Evolutionary conservation across 2,888 invertebrate genomes (phyloP), one percentile per base, ranked within the genome.

Genomic region (Harpalus rufipes): DNA sequence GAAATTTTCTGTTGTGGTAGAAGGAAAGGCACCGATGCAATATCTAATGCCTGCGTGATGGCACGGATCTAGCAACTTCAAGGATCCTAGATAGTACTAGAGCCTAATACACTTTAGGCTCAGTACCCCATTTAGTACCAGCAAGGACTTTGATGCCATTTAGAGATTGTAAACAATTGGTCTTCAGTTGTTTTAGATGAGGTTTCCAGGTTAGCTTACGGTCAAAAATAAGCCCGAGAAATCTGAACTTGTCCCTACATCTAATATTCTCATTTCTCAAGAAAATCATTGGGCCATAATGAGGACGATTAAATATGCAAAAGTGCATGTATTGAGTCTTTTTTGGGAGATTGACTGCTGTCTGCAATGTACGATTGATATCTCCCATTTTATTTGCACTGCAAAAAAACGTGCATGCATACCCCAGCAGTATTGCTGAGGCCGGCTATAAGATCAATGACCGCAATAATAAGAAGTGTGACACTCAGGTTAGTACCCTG

Each of bases 141-240:
- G 44, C 41, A 10, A 39, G 41, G 41, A 16, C 74, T 12, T 41
- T 5, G 14, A 65, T 18, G 7, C 16, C 4, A 12, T 10, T 7
- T 4, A 4, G 6, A 18, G 7, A 10, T 18, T 7, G 6, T 10
- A 16, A 12, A 12, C 65, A 65, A 6, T 65, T 65, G 12, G 21
- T n/a, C 86, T 85, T 87, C 10, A 86, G 12, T n/a, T 72, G 25
- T 39, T 51, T 82, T 7, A 87, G 85, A 51, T 87, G 87, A 0
- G 85, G 41, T 39, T 25, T 85, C 87, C 87, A 87, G 4, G 85
- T 86, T 0, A 87, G 61, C 72, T 86, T 87, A 0, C 18, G 7
- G 12, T 41, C n/a, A n/a, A n/a, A n/a, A n/a, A n/a, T n/a, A n/a
- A n/a, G n/a, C n/a, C n/a, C n/a, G n/a, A n/a, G n/a, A n/a, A n/a